Percentiles rank a stretch among this genome's conserved stretches.
phyloP scores from a whole-genome alignment of 2,797 vertebrate species.

The Podarcis siculus region DNA sequence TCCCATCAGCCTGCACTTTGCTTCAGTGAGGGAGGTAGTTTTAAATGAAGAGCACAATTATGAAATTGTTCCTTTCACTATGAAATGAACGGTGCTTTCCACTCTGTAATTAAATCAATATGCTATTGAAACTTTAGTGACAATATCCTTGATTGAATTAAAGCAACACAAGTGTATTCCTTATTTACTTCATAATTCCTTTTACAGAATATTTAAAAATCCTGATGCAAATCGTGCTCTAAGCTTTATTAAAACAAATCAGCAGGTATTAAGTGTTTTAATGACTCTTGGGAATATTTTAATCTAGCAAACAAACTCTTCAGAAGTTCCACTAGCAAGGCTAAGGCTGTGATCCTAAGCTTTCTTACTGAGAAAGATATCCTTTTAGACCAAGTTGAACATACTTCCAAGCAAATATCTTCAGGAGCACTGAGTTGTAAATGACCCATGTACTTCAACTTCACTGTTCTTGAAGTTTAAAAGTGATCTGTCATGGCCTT shows the following conservation, averaged over 20 bases:
- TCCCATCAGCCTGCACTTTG: neutral
- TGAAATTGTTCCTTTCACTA: conserved; percentile 38
- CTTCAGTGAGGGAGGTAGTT: neutral
- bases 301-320: conserved; percentile 4
- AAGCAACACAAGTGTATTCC: conserved; percentile 29
- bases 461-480: neutral
- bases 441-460: neutral
- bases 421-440: neutral
- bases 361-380: neutral
- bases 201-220: conserved; percentile 48
- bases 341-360: conserved; percentile 6
- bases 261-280: conserved; percentile 26
- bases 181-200: conserved; percentile 52
- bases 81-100: conserved; percentile 34
- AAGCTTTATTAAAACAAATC: conserved; percentile 40
- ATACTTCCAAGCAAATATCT: neutral
- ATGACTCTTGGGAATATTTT: conserved; percentile 5
- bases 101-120: conserved; percentile 52
- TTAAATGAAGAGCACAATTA: conserved; percentile 34
- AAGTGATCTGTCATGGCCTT: neutral
- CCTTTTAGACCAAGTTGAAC: neutral
- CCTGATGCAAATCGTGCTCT: conserved; percentile 37
- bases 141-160: conserved; percentile 54
- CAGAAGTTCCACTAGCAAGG: neutral
- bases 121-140: conserved; percentile 55